These are phyloP conservation scores for Metopia argyrocephala DNA, from an alignment of 2,888 invertebrate species.

Conservation along the genomic window DNA sequence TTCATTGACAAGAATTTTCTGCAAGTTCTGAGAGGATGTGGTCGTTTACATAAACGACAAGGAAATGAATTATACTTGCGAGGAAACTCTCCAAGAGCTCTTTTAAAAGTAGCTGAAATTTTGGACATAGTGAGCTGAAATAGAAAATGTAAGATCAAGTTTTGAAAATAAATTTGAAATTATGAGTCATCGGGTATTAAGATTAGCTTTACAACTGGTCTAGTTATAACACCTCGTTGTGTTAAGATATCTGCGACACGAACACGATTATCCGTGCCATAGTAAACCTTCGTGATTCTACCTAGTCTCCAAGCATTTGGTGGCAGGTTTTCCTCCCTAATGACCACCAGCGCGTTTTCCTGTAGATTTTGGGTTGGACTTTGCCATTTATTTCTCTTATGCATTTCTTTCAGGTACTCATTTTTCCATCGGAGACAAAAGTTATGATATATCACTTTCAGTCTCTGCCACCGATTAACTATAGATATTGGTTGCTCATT, in stretches of 20 bases:
- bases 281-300: conserved; percentile 1
- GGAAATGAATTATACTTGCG: background rate
- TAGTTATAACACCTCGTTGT: background rate
- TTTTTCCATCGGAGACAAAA: conserved; percentile 25
- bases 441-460: conserved; percentile 7
- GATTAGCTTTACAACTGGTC: background rate
- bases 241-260: too few relatives aligned
- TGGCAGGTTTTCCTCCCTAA: conserved; percentile 18
- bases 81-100: background rate
- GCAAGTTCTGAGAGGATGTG: background rate
- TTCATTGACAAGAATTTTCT: background rate
- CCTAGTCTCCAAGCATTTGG: conserved; percentile 35
- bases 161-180: too few relatives aligned
- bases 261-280: background rate
- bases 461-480: conserved; percentile 11
- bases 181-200: background rate
- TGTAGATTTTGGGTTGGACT: background rate
- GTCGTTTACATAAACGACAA: background rate
- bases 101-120: background rate
- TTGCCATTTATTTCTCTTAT: conserved; percentile 12
- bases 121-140: background rate
- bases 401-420: conserved; percentile 19
- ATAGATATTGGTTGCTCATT: background rate
- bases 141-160: background rate
- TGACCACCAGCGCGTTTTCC: background rate